Evolutionary conservation across 2,113 vertebrate genomes (phyloP), one percentile per base, ranked within the genome.

Genomic region (Perca fluviatilis): DNA sequence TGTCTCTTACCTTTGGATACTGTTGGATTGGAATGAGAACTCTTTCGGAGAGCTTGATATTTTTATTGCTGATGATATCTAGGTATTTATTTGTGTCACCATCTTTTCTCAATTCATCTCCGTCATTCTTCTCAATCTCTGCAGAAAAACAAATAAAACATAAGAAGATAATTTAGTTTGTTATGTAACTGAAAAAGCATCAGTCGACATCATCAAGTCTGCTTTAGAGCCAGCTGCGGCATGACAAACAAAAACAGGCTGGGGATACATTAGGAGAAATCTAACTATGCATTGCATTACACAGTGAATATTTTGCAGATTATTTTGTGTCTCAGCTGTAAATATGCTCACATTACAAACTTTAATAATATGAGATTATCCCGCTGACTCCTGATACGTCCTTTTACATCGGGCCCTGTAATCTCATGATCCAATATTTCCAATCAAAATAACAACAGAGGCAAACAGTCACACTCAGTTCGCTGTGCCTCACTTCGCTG

Each of bases 31-130:
- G 98, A 84, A 99, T 99, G 90, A 99, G 94, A 80, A 99, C 97
- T 92, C 97, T 96, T 93, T 99, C 98, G 3, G 97, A 98, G 50
- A 99, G 95, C 94, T 99, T 99, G 95, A 99, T 99, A 88, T 99
- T 99, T 96, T 99, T 99, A 97, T 99, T 99, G 95, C 98, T 99
- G 96, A 99, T 99, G 89, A 99, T 96, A 93, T 99, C 98, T 80
- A 99, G 96, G 53, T 99, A 99, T 82, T 99, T 99, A 94, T 99
- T 99, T 88, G 97, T 96, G 89, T 98, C 97, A 21, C 96, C 97
- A 89, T 99, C 98, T 79, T 98, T 99, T 93, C 96, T 97, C 84
- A 95, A 90, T 89, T 98, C 97, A 12, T 97, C 96, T 15, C 95
- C 95, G 80, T 99, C 97, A 86, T 96, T 97, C 93, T 99, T 99